Percentiles rank a stretch among this genome's conserved stretches.
Conservation (phyloP, 2,888 invertebrate species). For the Philhelius pedissequus region DNA sequence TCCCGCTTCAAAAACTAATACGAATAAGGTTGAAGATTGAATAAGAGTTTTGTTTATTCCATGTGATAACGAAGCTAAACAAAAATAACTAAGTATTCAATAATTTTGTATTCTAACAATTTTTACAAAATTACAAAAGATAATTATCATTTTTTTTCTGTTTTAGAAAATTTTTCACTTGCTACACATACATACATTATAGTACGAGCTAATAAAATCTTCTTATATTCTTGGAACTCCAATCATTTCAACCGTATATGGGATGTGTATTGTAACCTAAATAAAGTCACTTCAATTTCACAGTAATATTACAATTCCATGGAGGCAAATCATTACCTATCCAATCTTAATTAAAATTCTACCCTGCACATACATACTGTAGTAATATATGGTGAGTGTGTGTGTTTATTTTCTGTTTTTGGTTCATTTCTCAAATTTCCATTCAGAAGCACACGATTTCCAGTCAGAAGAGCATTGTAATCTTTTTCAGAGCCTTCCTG, state of each 20-base stretch:
- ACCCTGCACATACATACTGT: background rate
- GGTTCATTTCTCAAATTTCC: background rate
- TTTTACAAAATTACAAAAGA: no score
- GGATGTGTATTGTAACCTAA: background rate
- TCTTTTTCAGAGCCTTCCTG: background rate
- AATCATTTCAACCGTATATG: background rate
- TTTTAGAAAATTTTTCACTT: no score
- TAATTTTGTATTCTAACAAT: no score
- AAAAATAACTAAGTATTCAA: no score
- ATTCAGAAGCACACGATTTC: slow-evolving; percentile 3
- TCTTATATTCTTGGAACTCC: background rate
- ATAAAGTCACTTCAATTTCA: slow-evolving; percentile 15
- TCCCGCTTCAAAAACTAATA: no score
- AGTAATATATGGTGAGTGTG: background rate
- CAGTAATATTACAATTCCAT: slow-evolving; percentile 16
- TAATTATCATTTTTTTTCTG: no score
- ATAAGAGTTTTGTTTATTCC: no score
- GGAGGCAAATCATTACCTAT: slow-evolving; percentile 11
- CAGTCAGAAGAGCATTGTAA: slow-evolving; percentile 17
- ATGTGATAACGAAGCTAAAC: no score
- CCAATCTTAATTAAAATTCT: slow-evolving; percentile 8
- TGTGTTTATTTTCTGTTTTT: background rate
- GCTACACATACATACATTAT: no score
- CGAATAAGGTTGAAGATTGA: no score
- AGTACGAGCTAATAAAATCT: no score